Evolutionary conservation across 2,797 vertebrate genomes (phyloP), one percentile per base, ranked within the genome.

Genomic region (Sebastes nivosus): DNA sequence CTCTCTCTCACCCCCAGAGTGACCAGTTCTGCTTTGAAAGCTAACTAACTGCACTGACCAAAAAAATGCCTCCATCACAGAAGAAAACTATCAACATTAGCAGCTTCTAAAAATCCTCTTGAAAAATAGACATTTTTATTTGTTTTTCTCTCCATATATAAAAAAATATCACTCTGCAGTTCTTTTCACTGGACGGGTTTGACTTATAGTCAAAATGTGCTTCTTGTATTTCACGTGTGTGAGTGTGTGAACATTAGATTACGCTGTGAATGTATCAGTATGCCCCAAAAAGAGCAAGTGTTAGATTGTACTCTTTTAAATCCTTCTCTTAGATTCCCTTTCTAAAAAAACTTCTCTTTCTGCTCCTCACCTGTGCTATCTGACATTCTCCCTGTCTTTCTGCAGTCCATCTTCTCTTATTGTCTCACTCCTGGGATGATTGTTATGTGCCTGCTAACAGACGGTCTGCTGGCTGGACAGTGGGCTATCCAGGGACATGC

Each of bases 391-490:
- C 60, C 82, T 55, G 75, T 80, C 54, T 81, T 64, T 70, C 74
- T 67, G 80, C 71, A 63, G 69, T 83, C 82, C 71, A 67, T 68
- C 86, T 75, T 76, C 74, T 81, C 52, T 67, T 30, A n/a, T 79
- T 64, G 29, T 78, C 77, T 50, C 30, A 73, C 79, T 71, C 77
- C 54, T 77, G 81, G 79, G 78, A 58, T 42, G 79, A 83, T 7
- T 74, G 83, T 11, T 50, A 6, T 42, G 75, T 63, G 77, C 32
- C 70, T 81, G 95, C 94, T 97, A 97, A 94, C 97, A 97, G 84
- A 96, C 95, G 0, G 96, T 97, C 82, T 97, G 96, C 75, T 95
- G 94, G 89, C 94, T 95, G 91, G 95, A 96, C 88, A 95, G 91
- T 14, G 96, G 96, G 73, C 93, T 96, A 79, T 96, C 95, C 83